These are phyloP conservation scores for Epinephelus malabaricus DNA, from an alignment of 2,797 vertebrate genomes.

Conservation along the genomic window DNA sequence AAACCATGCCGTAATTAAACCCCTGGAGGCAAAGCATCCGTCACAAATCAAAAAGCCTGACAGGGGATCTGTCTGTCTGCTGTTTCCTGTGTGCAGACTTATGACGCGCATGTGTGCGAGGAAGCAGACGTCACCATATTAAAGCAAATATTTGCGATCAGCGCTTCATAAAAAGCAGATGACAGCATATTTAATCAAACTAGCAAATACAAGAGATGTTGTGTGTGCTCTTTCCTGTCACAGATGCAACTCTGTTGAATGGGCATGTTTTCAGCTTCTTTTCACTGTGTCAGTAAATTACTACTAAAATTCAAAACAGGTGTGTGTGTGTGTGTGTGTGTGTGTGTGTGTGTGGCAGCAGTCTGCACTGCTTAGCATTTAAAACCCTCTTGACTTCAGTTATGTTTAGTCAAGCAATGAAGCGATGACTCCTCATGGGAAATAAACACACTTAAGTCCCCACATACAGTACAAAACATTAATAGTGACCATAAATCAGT, in stretches of 20 bases:
- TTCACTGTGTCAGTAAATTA: conserved; percentile 16
- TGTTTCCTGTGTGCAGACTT: conserved; percentile 21
- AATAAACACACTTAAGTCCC: conserved; percentile 20
- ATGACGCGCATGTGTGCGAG: conserved; percentile 17
- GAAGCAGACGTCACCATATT: conserved; percentile 16
- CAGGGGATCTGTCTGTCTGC: conserved; percentile 23
- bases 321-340: background rate
- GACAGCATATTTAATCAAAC: conserved; percentile 36
- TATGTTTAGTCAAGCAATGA: conserved; percentile 34
- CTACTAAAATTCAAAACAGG: conserved; percentile 17
- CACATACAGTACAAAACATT: conserved; percentile 55
- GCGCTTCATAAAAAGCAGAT: conserved; percentile 13
- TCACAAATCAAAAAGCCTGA: conserved; percentile 42
- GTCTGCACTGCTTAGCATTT: conserved; percentile 28
- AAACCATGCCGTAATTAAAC: conserved; percentile 50
- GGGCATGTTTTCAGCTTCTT: background rate
- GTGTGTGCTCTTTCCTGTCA: conserved; percentile 1
- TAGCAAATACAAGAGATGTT: background rate
- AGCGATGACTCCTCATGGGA: conserved; percentile 32
- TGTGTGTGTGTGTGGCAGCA: background rate
- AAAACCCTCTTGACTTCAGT: conserved; percentile 18
- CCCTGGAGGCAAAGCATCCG: conserved; percentile 40
- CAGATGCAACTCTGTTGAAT: background rate
- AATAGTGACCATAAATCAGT: conserved; percentile 42
- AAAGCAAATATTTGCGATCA: conserved; percentile 51